These are phyloP conservation scores for Spea bombifrons DNA, from an alignment of 2,113 vertebrate species.

Conservation along the genomic window DNA sequence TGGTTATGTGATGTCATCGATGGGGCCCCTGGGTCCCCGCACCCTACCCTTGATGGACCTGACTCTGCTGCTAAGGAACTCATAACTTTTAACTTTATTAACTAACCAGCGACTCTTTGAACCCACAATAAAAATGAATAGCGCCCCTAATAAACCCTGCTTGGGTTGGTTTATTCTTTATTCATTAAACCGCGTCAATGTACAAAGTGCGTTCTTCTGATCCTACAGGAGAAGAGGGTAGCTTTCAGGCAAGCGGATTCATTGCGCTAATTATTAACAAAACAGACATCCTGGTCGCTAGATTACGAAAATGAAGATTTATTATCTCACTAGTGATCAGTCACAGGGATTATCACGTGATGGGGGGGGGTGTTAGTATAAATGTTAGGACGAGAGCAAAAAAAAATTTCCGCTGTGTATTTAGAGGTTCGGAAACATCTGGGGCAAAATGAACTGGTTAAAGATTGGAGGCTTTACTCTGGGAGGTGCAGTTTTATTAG, in stretches of 20 bases:
- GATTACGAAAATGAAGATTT: not conserved
- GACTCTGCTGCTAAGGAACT: too few relatives aligned
- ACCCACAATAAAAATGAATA: constrained; percentile 13
- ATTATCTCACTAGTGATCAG: constrained; percentile 9
- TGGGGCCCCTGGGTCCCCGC: too few relatives aligned
- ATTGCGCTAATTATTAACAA: constrained; percentile 38
- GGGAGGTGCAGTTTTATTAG: constrained; percentile 42
- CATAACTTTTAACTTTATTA: too few relatives aligned
- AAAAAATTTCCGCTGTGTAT: not conserved
- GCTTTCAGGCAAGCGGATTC: not conserved
- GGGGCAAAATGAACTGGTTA: constrained; percentile 49
- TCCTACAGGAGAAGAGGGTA: not conserved
- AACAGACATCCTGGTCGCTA: not conserved
- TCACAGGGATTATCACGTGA: too few relatives aligned
- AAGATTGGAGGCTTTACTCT: constrained; percentile 33
- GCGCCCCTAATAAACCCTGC: not conserved
- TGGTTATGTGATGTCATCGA: too few relatives aligned
- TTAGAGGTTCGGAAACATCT: not conserved
- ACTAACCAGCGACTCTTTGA: not conserved
- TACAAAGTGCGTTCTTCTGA: constrained; percentile 3
- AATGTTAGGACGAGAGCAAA: not conserved
- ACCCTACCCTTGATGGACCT: too few relatives aligned
- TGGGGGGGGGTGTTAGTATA: not conserved
- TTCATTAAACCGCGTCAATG: not conserved
- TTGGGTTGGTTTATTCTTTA: not conserved